Evolutionary conservation across 2,888 invertebrate species (phyloP), one percentile per base, ranked within the genome.

Genomic region (Mermis nigrescens): DNA sequence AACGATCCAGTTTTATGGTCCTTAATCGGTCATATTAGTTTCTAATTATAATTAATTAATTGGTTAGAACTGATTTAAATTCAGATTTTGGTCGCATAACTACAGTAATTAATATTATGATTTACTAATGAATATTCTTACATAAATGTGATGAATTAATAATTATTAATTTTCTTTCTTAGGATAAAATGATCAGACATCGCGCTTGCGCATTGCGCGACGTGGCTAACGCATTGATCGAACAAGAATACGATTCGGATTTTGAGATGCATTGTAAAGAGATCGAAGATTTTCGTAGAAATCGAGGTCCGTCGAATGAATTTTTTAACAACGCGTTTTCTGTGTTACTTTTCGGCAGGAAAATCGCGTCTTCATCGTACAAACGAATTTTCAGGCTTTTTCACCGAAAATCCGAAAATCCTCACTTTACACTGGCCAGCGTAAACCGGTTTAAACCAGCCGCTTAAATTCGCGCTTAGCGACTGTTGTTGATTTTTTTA

Each of bases 191-290:
- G n/a, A 77, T 79, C 57, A 80, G 89, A 32, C 88, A 88, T 74
- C 80, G 86, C 66, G 89, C 89, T 31, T 86, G 85, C 70, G 84
- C 85, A 4, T 76, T 90, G 31, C 80, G 84, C 1, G 89, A 90
- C 73, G 85, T 85, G 65, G 86, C 87, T 31, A 83, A 86, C 68
- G 84, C 86, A 32, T 77, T 88, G 29, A 83, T 89, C 63, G 85
- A 86, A 73, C 83, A 83, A 24, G 88, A 89, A 73, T 81, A 89
- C 79, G 86, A 89, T 76, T 84, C 84, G 55, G 87, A 88, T 70
- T 89, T 89, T 74, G 88, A 87, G 72, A 81, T 83, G 27, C 82
- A 82, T 64, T 86, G 86, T 66, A 80, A 81, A 62, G 81, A 81
- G 57, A 85, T 87, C 59, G 80, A 82, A n/a, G 71, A 71, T 55